A percentile compares a stretch with the other conserved stretches of the same genome.
phyloP scores from a whole-genome alignment of 2,113 vertebrate genomes.

The Neogobius melanostomus region DNA sequence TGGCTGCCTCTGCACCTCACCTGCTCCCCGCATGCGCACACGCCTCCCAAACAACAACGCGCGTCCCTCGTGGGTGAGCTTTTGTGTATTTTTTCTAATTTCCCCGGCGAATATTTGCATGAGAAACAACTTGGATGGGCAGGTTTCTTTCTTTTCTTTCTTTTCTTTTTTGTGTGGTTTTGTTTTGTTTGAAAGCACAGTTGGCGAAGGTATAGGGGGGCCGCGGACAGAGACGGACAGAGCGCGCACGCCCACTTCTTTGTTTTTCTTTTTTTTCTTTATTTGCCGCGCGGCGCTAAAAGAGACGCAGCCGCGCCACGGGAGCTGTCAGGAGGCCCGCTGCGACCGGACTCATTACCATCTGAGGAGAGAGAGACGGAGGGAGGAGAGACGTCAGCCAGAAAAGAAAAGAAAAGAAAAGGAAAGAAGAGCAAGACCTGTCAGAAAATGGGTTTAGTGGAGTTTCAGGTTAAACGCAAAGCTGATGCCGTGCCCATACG shows the following conservation, averaged over 20 bases:
- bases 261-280: conserved; percentile 21
- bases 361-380: conserved; percentile 36
- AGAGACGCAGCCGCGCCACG: conserved; percentile 40
- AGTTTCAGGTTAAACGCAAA: conserved; percentile 1
- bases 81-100: conserved; percentile 45
- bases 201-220: conserved; percentile 35
- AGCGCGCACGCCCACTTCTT: conserved; percentile 45
- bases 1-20: conserved; percentile 68
- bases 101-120: conserved; percentile 45
- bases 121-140: conserved; percentile 35
- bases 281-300: conserved; percentile 43
- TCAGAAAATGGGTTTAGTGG: conserved; percentile 23
- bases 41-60: conserved; percentile 39
- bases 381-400: conserved; percentile 19
- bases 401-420: neutral
- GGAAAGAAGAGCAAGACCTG: conserved; percentile 6
- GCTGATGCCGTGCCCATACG: too few relatives aligned
- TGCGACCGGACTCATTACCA: conserved; percentile 52
- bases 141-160: conserved; percentile 15
- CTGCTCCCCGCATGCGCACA: conserved; percentile 43
- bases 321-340: conserved; percentile 54
- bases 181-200: conserved; percentile 25
- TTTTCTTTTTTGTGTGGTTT: too few relatives aligned
- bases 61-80: conserved; percentile 16
- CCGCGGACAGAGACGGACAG: conserved; percentile 23